phyloP scores from a whole-genome alignment of 2,888 invertebrate genomes.

The Bembecia ichneumoniformis region DNA sequence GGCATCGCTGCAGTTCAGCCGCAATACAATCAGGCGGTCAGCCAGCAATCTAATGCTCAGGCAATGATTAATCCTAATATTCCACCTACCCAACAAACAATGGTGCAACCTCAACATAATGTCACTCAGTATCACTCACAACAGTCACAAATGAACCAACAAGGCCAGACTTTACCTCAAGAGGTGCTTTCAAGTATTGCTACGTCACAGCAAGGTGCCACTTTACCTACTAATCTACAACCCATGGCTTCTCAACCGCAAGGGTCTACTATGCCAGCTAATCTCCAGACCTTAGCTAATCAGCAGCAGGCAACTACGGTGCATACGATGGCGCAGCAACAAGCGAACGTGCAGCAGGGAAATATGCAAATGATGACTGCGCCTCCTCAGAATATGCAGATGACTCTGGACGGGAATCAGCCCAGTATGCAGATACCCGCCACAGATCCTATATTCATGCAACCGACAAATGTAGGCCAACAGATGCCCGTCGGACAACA shows the following conservation, averaged over 20 bases:
- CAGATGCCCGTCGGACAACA: constrained; percentile 58
- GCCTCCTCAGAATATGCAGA: constrained; percentile 67
- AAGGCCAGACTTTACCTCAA: constrained; percentile 63
- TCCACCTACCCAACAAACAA: constrained; percentile 60
- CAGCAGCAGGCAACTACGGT: constrained; percentile 62
- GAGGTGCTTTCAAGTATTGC: constrained; percentile 66
- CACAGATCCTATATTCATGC: constrained; percentile 68
- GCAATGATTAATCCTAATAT: constrained; percentile 59
- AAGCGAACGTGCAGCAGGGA: constrained; percentile 72
- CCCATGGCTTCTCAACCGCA: constrained; percentile 64
- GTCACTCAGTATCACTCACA: constrained; percentile 68
- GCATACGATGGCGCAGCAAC: constrained; percentile 60
- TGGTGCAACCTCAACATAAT: constrained; percentile 64
- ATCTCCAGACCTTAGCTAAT: constrained; percentile 65
- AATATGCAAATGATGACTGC: constrained; percentile 73
- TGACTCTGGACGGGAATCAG: constrained; percentile 70
- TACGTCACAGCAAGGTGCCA: constrained; percentile 64
- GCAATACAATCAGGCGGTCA: constrained; percentile 66
- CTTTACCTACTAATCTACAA: constrained; percentile 58
- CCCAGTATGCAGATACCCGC: constrained; percentile 69
- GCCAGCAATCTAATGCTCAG: constrained; percentile 58
- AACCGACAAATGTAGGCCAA: constrained; percentile 53
- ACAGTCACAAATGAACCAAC: constrained; percentile 61
- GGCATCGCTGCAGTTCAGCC: constrained; percentile 64
- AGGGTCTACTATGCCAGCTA: constrained; percentile 74